Conservation (phyloP, 1,140 invertebrate genomes). For the Formica exsecta region DNA sequence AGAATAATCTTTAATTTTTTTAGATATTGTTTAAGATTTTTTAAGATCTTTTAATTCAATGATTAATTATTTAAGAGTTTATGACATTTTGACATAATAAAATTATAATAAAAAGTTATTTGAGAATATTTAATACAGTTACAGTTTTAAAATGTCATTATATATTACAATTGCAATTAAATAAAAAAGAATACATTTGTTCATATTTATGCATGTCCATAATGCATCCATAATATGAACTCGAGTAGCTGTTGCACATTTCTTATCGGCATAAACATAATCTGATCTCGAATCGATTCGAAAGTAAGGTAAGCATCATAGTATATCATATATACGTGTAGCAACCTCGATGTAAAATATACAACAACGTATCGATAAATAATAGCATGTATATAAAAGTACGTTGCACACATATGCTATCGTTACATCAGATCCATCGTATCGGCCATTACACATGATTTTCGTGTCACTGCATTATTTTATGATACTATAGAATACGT, state of each 20-base stretch:
- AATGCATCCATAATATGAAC: neutral
- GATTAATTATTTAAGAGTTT: too few relatives aligned
- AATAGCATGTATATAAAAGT: constrained; percentile 45
- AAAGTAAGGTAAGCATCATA: constrained; percentile 33
- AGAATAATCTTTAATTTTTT: neutral
- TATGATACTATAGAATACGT: neutral
- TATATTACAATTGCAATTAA: neutral
- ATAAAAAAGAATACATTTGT: neutral
- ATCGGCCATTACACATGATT: constrained; percentile 6
- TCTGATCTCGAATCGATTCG: constrained; percentile 27
- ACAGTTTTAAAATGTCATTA: neutral
- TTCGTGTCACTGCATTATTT: constrained; percentile 31
- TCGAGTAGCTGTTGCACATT: constrained; percentile 34
- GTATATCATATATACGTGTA: constrained; percentile 17
- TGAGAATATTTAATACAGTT: neutral
- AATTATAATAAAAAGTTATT: neutral
- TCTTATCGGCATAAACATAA: constrained; percentile 21
- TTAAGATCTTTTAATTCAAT: neutral
- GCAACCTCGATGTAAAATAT: constrained; percentile 6
- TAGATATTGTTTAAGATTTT: neutral
- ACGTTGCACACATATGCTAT: neutral
- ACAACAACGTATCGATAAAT: constrained; percentile 44
- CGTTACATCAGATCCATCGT: neutral
- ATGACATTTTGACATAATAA: too few relatives aligned
- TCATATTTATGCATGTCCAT: neutral